A percentile compares a stretch with the other conserved stretches of the same genome.
Conservation (phyloP, 2,797 vertebrate species). For the Arremon brunneinucha region DNA sequence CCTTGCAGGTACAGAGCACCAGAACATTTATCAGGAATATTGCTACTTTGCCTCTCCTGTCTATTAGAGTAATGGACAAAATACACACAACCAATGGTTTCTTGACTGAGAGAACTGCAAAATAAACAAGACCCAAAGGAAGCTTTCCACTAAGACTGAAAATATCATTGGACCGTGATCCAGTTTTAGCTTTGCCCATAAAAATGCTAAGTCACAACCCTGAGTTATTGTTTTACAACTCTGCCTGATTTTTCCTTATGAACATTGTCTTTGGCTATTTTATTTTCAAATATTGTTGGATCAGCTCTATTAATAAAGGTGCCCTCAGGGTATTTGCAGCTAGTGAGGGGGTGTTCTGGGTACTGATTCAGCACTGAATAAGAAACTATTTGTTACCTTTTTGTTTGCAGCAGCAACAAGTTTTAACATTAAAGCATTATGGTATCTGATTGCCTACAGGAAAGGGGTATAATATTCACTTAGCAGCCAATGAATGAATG, state of each 20-base stretch:
- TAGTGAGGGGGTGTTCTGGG: background rate
- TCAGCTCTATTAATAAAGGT: slow-evolving; percentile 30
- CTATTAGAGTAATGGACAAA: background rate
- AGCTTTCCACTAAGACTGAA: background rate
- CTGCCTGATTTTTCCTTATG: background rate
- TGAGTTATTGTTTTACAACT: background rate
- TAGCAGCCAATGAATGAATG: slow-evolving; percentile 66
- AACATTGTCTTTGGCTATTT: background rate
- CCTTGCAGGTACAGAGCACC: background rate
- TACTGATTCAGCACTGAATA: slow-evolving; percentile 31
- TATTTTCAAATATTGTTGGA: background rate
- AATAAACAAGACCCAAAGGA: background rate
- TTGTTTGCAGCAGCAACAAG: slow-evolving; percentile 44
- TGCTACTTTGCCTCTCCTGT: background rate
- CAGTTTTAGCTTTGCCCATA: background rate
- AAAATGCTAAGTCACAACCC: background rate
- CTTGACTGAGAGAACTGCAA: background rate
- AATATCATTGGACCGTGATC: background rate
- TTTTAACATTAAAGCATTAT: slow-evolving; percentile 62
- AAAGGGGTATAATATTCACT: slow-evolving; percentile 60
- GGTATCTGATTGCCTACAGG: slow-evolving; percentile 68
- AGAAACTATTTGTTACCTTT: slow-evolving; percentile 56
- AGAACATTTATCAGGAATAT: background rate
- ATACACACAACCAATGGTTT: background rate
- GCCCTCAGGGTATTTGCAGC: slow-evolving; percentile 26